These are phyloP conservation scores for Gymnothorax reevesii DNA, from an alignment of 2,797 vertebrate genomes.

Conservation along the genomic window DNA sequence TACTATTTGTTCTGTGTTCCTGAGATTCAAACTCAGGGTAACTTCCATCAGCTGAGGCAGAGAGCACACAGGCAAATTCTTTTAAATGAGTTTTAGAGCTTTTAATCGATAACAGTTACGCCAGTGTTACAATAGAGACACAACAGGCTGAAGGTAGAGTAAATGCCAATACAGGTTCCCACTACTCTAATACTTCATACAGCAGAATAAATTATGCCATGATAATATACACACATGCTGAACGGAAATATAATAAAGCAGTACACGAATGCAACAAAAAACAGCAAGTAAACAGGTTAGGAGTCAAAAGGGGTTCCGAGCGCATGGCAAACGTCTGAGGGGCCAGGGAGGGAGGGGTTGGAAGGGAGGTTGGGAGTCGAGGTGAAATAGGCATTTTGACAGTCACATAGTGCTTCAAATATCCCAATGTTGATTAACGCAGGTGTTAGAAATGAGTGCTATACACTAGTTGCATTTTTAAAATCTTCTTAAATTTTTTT, in stretches of 20 bases:
- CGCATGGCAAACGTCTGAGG: constrained; percentile 29
- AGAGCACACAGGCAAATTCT: constrained; percentile 27
- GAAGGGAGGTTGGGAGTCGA: constrained; percentile 16
- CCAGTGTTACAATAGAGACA: constrained; percentile 92
- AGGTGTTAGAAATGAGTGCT: constrained; percentile 54
- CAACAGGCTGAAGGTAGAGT: constrained; percentile 85
- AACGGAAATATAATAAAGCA: constrained; percentile 66
- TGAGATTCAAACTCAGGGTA: neutral
- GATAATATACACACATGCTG: constrained; percentile 83
- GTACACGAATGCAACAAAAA: constrained; percentile 55
- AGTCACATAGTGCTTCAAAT: constrained; percentile 54
- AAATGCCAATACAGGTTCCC: constrained; percentile 88
- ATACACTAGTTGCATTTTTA: constrained; percentile 51
- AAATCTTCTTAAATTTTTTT: constrained; percentile 23
- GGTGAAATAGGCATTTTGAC: constrained; percentile 29
- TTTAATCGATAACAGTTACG: constrained; percentile 91
- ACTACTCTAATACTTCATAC: constrained; percentile 91
- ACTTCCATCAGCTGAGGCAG: neutral
- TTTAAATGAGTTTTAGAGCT: constrained; percentile 64
- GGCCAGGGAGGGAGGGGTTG: constrained; percentile 23
- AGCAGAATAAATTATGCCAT: constrained; percentile 97
- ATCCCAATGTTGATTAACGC: constrained; percentile 47
- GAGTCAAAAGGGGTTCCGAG: constrained; percentile 34
- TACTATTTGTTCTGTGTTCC: neutral
- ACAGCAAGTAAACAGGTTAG: constrained; percentile 52